phyloP scores from a whole-genome alignment of 1,140 invertebrate genomes.

The Plectrocnemia conspersa region DNA sequence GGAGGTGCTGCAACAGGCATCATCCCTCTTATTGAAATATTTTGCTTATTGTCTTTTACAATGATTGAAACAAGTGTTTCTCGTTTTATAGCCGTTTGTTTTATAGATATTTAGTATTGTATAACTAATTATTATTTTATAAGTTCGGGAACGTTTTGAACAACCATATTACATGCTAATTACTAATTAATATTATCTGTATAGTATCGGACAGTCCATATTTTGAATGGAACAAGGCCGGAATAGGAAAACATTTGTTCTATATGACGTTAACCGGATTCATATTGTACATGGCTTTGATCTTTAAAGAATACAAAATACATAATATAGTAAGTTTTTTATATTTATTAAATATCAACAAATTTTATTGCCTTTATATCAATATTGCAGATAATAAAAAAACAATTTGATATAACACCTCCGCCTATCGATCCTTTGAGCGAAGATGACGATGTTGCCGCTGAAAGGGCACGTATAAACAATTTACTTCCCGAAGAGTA shows the following conservation, averaged over 20 bases:
- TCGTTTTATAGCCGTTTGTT: too few species aligned
- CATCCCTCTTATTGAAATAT: too few species aligned
- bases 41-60: too few species aligned
- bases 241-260: constrained; percentile 46
- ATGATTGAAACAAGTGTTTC: too few species aligned
- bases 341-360: constrained; percentile 12
- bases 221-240: constrained; percentile 50
- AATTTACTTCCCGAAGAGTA: constrained; percentile 36
- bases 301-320: constrained; percentile 49
- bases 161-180: too few species aligned
- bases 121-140: too few species aligned
- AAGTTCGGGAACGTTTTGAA: too few species aligned
- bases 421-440: constrained; percentile 36
- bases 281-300: constrained; percentile 43
- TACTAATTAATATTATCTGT: constrained; percentile 31
- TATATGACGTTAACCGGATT: constrained; percentile 41
- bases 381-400: constrained; percentile 10
- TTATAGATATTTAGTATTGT: too few species aligned
- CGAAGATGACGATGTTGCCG: constrained; percentile 50
- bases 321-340: constrained; percentile 42
- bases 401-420: constrained; percentile 31
- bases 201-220: constrained; percentile 47
- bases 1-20: too few species aligned
- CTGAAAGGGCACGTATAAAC: constrained; percentile 44
- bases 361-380: not conserved